Conservation (phyloP, 30 jellyfish, hydroid and myxozoan genomes). For the Chironex yamaguchii region DNA sequence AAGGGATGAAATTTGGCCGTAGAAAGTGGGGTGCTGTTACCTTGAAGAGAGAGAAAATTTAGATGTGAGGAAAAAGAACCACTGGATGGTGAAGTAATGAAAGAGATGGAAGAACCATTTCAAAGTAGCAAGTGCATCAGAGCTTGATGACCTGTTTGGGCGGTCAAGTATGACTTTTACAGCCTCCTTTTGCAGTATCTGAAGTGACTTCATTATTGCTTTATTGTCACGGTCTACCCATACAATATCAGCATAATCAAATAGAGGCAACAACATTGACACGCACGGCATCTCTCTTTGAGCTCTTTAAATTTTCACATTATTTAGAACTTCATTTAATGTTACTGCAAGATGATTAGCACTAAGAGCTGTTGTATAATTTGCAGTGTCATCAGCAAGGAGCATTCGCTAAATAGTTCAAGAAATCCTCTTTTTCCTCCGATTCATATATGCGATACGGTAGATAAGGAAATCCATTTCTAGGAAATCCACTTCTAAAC, state of each 20-base stretch:
- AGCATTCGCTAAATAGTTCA: constrained; percentile 21
- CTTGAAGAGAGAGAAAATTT: too few species aligned
- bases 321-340: too few species aligned
- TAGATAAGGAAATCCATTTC: too few species aligned
- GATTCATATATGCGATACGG: constrained; percentile 34
- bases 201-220: constrained; percentile 50
- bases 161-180: constrained; percentile 45
- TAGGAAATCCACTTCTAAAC: constrained; percentile 44
- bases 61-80: too few species aligned
- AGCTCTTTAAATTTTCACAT: too few species aligned
- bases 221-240: constrained; percentile 57
- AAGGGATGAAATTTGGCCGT: too few species aligned
- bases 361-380: too few species aligned
- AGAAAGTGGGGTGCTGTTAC: too few species aligned
- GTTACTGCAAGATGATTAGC: too few species aligned
- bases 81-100: too few species aligned
- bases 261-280: constrained; percentile 48
- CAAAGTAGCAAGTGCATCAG: constrained; percentile 41
- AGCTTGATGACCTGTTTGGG: constrained; percentile 29
- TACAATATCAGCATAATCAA: constrained; percentile 51
- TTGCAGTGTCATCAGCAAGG: too few species aligned
- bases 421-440: constrained; percentile 35
- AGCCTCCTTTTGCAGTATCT: constrained; percentile 42
- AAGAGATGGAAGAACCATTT: too few species aligned
- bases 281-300: constrained; percentile 35